Base-by-base conservation (phyloP, 2,113 vertebrate species). In the Embiotoca jacksoni region DNA sequence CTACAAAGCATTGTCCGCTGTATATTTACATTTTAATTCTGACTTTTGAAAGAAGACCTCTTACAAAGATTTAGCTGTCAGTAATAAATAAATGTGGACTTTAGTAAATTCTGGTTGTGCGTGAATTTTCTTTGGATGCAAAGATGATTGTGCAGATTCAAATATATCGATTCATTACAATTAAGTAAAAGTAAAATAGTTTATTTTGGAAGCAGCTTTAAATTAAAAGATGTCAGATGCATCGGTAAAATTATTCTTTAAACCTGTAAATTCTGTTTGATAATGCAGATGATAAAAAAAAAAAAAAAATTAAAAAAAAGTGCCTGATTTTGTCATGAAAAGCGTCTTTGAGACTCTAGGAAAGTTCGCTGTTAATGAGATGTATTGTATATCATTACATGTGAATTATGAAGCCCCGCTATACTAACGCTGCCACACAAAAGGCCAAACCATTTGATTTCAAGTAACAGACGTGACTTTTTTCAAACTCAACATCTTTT, bases 401-500 rank as follows among this genome's bases (percentile, higher is more conserved):
- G 3, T 30, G 0, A 14, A 23, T 23, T 23, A 23, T 23, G 2
- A 49, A 14, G 16, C 2, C 3, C 49, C 5, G 37, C 23, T 56
- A 5, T 13, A 44, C 32, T 13, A 60, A 4, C 23, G 61, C 13
- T 39, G 36, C 74, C 47, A 15, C 4, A 74, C 49, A 68, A 55
- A 62, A 69, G 7, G 15, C 39, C 14, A 53, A 70, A 78, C 23
- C 36, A 16, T 74, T 54, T 63, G 39, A 63, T 61, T 75, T 78
- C 68, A 89, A 89, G 80, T 76, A 88, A 67, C 69, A 93, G 80
- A 92, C 79, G 4, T 85, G 75, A 77, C 72, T 63, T 83, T 80
- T 69, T 89, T 71, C 47, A 80, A 90, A 91, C 87, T 84, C 82
- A 83, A 91, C 66, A 83, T 77, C 59, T 83, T 88, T 92, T 92